phyloP scores from a whole-genome alignment of 2,113 vertebrate species.

The Gobio gobio region DNA sequence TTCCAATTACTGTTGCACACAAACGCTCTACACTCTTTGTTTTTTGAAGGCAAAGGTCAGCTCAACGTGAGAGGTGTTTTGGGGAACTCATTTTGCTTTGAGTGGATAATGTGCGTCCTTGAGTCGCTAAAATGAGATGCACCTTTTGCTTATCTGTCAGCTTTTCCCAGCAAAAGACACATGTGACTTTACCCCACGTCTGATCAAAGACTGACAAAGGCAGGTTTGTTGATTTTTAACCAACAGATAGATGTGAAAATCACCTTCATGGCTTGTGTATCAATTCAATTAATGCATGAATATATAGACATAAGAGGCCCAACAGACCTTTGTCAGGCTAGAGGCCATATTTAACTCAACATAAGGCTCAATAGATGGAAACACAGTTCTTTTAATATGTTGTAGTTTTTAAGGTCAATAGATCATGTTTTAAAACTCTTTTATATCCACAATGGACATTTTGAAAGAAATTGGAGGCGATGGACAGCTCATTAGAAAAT shows the following conservation, averaged over 20 bases:
- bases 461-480: background rate
- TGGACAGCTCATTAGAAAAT: background rate
- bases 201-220: conserved; percentile 1
- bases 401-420: background rate
- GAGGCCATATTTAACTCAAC: background rate
- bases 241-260: conserved; percentile 1
- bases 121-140: conserved; percentile 26
- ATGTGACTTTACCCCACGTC: conserved; percentile 19
- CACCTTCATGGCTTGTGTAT: background rate
- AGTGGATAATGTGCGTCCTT: conserved; percentile 30
- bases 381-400: background rate
- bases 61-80: background rate
- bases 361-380: background rate
- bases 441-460: background rate
- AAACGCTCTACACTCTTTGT: background rate
- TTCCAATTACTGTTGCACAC: conserved; percentile 13
- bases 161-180: conserved; percentile 44
- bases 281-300: background rate
- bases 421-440: background rate
- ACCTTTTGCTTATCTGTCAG: conserved; percentile 55
- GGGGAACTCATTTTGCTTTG: background rate
- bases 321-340: background rate
- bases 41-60: background rate
- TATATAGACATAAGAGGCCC: background rate
- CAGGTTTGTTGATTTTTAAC: conserved; percentile 23